Evolutionary conservation across 2,797 vertebrate genomes (phyloP).

Genomic region (Propithecus perrieri): DNA sequence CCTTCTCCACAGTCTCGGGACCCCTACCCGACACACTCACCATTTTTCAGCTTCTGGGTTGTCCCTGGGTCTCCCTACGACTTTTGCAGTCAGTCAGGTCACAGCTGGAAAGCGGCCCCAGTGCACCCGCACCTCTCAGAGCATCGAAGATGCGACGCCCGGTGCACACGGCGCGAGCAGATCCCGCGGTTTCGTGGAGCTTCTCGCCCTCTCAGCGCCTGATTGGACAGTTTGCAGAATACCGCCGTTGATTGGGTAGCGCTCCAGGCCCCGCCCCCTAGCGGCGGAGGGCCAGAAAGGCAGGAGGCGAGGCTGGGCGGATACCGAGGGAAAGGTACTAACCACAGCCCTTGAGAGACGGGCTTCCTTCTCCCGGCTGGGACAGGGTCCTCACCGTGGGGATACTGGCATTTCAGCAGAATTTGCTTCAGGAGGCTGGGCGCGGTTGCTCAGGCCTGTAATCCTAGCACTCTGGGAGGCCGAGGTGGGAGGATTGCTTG

Average conservation of each 20-base stretch:
- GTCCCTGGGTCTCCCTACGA: neutral
- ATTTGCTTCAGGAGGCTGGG: neutral
- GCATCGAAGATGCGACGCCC: fast-evolving
- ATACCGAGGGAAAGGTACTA: fast-evolving
- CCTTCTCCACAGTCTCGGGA: neutral
- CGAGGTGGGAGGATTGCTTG: no score
- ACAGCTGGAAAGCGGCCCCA: no score
- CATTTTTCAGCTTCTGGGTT: neutral
- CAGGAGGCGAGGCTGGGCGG: neutral
- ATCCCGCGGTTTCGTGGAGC: no score
- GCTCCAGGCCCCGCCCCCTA: neutral
- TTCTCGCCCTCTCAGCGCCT: no score
- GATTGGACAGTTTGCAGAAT: neutral
- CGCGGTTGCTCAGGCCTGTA: no score
- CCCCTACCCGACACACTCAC: neutral
- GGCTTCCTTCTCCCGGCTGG: neutral
- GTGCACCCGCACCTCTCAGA: fast-evolving
- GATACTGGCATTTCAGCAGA: neutral
- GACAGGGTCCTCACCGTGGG: neutral
- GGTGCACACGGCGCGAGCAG: fast-evolving
- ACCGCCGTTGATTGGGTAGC: neutral
- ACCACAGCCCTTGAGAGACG: no score
- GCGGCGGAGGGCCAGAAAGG: neutral
- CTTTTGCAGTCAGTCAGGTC: fast-evolving
- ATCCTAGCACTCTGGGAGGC: no score